Base-by-base conservation (phyloP, 2,888 invertebrate species). In the Elmis aenea region DNA sequence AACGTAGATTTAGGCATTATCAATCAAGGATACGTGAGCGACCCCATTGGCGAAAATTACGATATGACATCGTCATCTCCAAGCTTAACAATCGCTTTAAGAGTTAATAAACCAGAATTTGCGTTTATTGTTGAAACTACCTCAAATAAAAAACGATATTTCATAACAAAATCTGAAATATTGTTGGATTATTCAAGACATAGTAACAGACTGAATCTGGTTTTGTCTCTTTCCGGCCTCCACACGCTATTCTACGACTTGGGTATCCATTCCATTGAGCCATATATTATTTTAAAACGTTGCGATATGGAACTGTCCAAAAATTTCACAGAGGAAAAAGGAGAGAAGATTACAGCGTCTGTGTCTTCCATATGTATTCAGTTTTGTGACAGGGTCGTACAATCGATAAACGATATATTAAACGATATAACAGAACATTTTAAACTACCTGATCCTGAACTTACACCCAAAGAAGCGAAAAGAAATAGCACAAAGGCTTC, bases 101-200 rank as follows among this genome's bases (percentile, higher is more conserved):
- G 84, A 53, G 75, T 87, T 51, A 78, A 85, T 15, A 80, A 83
- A 57, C 87, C 88, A 1, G 87, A 88, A 65, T 71, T 88, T 28
- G 77, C 86, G 66, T 73, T 88, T 51, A 79, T 84, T 58, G 81
- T 83, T 0, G 79, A 79, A 50, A 68, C 75, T n/a, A 73, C 73
- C 5, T 75, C 76, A 22, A 75, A 73, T 12, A 77, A 62, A 29
- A 63, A 64, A 49, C 48, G 67, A 35, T 66, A 64, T 43, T 67
- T 68, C 42, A 73, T 87, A 6, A 70, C 86, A 5, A 76, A 84
- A 49, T 74, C 80, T 0, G 85, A 85, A 61, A 70, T 84, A 6
- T 68, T 82, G 11, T 68, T 83, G 0, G 85, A 85, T 58, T 84
- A 82, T 61, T 83, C 82, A 15, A 68, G 72, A 27, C 83, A 83